These are phyloP conservation scores for Neolamprologus falcicula DNA, from an alignment of 2,113 vertebrate species.

Conservation along the genomic window DNA sequence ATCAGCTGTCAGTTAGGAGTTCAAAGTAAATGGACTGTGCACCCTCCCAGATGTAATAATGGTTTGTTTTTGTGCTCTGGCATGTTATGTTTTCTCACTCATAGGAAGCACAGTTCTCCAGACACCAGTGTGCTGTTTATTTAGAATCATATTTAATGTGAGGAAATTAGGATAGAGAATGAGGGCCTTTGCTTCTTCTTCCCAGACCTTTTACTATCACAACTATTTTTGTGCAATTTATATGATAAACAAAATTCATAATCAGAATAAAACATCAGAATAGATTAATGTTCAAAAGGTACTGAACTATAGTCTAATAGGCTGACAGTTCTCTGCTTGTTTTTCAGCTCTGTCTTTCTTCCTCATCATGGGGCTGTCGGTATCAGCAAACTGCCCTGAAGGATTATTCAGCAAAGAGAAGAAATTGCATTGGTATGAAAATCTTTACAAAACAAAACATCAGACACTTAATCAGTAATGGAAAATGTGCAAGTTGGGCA, in stretches of 20 bases:
- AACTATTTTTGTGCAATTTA: neutral
- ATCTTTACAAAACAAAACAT: neutral
- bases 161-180: too few species aligned
- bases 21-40: neutral
- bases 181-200: too few species aligned
- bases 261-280: neutral
- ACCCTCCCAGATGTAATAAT: neutral
- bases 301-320: rapidly evolving
- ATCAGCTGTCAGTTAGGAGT: rapidly evolving
- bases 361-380: rapidly evolving
- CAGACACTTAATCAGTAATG: neutral
- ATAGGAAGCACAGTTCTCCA: too few species aligned
- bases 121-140: too few species aligned
- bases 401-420: too few species aligned
- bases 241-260: neutral
- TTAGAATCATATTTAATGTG: too few species aligned
- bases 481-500: neutral
- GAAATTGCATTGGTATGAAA: neutral
- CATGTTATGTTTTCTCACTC: too few species aligned
- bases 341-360: neutral
- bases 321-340: neutral
- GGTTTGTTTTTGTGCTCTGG: neutral
- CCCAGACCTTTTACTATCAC: too few species aligned
- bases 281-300: neutral
- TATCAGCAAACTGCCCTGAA: rapidly evolving